Evolutionary conservation across 2,888 invertebrate species (phyloP).

Genomic region (Drosophila kanekoi): DNA sequence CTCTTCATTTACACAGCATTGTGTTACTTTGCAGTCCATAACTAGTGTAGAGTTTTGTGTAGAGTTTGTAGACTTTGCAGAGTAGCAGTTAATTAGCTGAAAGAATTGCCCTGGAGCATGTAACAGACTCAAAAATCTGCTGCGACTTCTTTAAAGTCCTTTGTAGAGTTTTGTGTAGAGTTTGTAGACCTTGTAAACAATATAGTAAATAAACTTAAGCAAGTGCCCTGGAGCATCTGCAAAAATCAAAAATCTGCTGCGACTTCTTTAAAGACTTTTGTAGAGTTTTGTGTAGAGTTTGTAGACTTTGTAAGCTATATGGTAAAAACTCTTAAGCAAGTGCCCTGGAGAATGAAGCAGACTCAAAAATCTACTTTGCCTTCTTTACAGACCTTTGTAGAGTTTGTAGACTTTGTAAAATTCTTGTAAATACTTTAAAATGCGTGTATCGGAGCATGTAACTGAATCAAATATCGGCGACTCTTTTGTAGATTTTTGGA

Average conservation of each 20-base stretch:
- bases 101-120: too few relatives aligned
- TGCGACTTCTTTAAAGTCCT: too few relatives aligned
- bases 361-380: too few relatives aligned
- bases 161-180: conserved; percentile 16
- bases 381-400: not conserved
- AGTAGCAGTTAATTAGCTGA: not conserved
- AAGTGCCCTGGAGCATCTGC: not conserved
- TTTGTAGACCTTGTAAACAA: conserved; percentile 10
- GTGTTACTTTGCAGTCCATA: too few relatives aligned
- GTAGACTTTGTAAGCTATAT: not conserved
- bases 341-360: too few relatives aligned
- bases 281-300: conserved; percentile 20
- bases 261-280: not conserved
- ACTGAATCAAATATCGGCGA: too few relatives aligned
- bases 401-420: not conserved
- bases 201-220: not conserved
- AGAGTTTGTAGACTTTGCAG: conserved; percentile 26
- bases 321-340: not conserved
- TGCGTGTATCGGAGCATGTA: too few relatives aligned
- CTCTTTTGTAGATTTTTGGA: conserved; percentile 1
- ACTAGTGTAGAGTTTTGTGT: too few relatives aligned
- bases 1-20: not conserved
- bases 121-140: too few relatives aligned
- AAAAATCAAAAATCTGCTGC: too few relatives aligned
- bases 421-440: not conserved